A percentile compares a stretch with the other conserved stretches of the same genome.
phyloP scores from a whole-genome alignment of 2,797 vertebrate genomes.

The Esox masquinongy region DNA sequence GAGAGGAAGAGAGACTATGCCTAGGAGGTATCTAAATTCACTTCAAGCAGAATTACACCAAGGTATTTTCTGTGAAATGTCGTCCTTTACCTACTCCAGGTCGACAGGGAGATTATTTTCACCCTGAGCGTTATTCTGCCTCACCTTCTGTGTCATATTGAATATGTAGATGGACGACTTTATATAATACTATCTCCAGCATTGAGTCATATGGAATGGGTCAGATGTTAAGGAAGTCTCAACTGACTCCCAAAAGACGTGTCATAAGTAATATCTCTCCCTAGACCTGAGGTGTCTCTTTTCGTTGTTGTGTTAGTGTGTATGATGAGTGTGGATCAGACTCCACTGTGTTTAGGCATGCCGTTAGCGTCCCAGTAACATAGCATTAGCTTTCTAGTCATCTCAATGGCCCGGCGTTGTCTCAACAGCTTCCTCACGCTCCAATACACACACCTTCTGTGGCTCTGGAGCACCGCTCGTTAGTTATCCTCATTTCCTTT shows the following conservation, averaged over 20 bases:
- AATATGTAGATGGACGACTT: slow-evolving; percentile 47
- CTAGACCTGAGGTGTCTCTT: slow-evolving; percentile 71
- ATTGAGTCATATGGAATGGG: slow-evolving; percentile 61
- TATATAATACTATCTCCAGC: slow-evolving; percentile 45
- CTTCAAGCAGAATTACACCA: slow-evolving; percentile 60
- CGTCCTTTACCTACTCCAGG: slow-evolving; percentile 39
- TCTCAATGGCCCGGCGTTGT: slow-evolving; percentile 69
- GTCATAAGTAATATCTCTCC: slow-evolving; percentile 69
- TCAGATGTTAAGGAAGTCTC: slow-evolving; percentile 73
- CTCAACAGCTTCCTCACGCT: slow-evolving; percentile 72
- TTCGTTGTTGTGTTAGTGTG: slow-evolving; percentile 60
- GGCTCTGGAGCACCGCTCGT: slow-evolving; percentile 59
- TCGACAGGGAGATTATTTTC: slow-evolving; percentile 37
- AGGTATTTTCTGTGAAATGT: slow-evolving; percentile 19
- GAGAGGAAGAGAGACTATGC: slow-evolving; percentile 44
- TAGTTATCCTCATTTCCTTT: slow-evolving; percentile 46
- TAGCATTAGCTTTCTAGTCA: slow-evolving; percentile 70
- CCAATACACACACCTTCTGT: slow-evolving; percentile 74
- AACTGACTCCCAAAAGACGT: slow-evolving; percentile 74
- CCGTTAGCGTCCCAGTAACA: slow-evolving; percentile 72
- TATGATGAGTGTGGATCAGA: slow-evolving; percentile 71
- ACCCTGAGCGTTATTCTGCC: slow-evolving; percentile 65
- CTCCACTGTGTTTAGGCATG: slow-evolving; percentile 58
- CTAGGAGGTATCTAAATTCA: slow-evolving; percentile 43
- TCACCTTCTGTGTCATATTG: slow-evolving; percentile 71